Percentiles rank a stretch among this genome's conserved stretches.
Conservation (phyloP, 2,888 invertebrate species). For the Lysandra bellargus region DNA sequence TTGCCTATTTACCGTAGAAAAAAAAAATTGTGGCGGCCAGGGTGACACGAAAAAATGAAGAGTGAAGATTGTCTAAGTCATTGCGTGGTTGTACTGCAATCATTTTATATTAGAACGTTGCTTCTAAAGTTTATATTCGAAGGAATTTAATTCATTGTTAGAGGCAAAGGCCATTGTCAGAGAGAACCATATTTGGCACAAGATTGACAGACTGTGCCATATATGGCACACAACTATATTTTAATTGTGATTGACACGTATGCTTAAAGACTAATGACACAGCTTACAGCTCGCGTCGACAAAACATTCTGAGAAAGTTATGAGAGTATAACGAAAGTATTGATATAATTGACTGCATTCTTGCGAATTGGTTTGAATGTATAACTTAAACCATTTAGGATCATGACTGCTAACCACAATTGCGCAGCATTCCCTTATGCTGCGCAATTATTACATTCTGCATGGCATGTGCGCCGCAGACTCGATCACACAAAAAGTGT, state of each 20-base stretch:
- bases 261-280: background rate
- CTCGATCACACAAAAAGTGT: no score
- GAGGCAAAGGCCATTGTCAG: conserved; percentile 9
- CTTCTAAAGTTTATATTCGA: conserved; percentile 15
- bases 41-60: background rate
- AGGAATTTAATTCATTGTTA: conserved; percentile 18
- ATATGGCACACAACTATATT: background rate
- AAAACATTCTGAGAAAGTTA: background rate
- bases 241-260: background rate
- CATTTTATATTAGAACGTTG: conserved; percentile 23
- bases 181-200: background rate
- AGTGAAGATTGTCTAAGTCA: background rate
- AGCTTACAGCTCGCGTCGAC: background rate
- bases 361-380: background rate
- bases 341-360: background rate
- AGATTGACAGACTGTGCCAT: background rate
- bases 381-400: no score
- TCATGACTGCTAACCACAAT: no score
- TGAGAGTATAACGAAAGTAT: background rate
- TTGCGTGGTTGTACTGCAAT: background rate
- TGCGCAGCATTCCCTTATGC: background rate
- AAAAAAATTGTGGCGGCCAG: no score
- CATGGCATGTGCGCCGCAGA: no score
- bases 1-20: no score
- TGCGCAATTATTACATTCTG: no score